Evolutionary conservation across 64 coral and sea anemone genomes (phyloP).

Genomic region (Catalaphyllia jardinei): DNA sequence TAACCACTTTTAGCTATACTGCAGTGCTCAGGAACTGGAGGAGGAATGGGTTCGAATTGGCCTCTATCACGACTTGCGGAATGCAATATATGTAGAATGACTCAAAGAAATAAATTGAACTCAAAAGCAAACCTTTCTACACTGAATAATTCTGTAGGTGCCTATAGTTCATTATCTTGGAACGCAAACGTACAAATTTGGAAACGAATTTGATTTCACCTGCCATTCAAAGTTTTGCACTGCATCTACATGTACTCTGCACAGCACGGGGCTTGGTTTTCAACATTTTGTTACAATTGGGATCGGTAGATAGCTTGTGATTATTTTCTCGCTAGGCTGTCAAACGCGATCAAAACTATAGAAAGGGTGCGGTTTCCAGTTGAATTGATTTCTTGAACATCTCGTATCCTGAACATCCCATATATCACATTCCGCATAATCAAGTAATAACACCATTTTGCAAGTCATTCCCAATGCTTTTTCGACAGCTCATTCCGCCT

Average conservation of each 20-base stretch:
- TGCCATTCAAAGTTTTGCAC: background rate
- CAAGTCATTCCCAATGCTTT: too few species aligned
- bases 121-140: background rate
- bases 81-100: background rate
- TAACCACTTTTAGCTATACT: background rate
- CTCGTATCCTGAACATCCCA: too few species aligned
- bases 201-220: background rate
- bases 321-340: background rate
- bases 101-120: conserved; percentile 20
- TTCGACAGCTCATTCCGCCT: background rate
- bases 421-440: too few species aligned
- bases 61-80: background rate
- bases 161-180: too few species aligned
- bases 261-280: too few species aligned
- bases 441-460: too few species aligned
- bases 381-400: background rate
- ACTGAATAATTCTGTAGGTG: too few species aligned
- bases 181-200: background rate
- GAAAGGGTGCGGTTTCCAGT: conserved; percentile 17
- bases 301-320: too few species aligned
- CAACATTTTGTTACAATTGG: too few species aligned
- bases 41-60: background rate
- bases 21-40: background rate
- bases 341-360: conserved; percentile 10
- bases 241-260: too few species aligned